Conservation (phyloP, 2,113 vertebrate species). For the Struthidea cinerea region DNA sequence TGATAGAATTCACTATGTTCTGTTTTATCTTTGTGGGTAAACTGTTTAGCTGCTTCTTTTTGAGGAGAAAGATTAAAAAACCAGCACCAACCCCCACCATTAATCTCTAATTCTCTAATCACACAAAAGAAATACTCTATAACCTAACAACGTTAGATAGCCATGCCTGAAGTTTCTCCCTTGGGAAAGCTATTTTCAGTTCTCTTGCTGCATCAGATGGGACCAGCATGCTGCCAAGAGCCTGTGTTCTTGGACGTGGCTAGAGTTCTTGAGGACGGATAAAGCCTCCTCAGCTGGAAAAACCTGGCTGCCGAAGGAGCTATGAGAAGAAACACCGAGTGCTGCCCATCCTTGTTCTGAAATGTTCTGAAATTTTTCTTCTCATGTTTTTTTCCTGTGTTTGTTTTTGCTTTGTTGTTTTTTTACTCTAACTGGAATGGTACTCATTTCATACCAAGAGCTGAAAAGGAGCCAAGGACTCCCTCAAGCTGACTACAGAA, state of each 20-base stretch:
- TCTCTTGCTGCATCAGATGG: neutral
- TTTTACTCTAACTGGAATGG: neutral
- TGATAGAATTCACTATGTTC: neutral
- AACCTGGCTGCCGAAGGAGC: neutral
- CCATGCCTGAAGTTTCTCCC: neutral
- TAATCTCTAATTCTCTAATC: neutral
- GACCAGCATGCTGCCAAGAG: neutral
- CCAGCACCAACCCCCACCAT: neutral
- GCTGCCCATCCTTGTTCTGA: slow-evolving; percentile 21
- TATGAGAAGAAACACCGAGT: neutral
- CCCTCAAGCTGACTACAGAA: neutral
- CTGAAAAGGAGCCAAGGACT: slow-evolving; percentile 1
- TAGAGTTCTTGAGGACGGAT: neutral
- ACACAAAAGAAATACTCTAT: neutral
- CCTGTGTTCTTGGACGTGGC: neutral
- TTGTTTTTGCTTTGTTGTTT: neutral
- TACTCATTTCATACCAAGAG: neutral
- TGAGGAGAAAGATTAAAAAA: neutral
- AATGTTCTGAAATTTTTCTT: neutral
- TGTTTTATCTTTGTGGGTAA: neutral
- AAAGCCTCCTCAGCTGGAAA: slow-evolving; percentile 28
- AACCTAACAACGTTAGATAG: neutral
- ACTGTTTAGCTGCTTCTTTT: neutral
- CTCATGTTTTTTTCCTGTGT: neutral
- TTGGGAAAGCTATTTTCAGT: slow-evolving; percentile 9